A percentile compares a stretch with the other conserved stretches of the same genome.
These are phyloP conservation scores for Pardalotus punctatus DNA, from an alignment of 2,113 vertebrate species.

Conservation along the genomic window DNA sequence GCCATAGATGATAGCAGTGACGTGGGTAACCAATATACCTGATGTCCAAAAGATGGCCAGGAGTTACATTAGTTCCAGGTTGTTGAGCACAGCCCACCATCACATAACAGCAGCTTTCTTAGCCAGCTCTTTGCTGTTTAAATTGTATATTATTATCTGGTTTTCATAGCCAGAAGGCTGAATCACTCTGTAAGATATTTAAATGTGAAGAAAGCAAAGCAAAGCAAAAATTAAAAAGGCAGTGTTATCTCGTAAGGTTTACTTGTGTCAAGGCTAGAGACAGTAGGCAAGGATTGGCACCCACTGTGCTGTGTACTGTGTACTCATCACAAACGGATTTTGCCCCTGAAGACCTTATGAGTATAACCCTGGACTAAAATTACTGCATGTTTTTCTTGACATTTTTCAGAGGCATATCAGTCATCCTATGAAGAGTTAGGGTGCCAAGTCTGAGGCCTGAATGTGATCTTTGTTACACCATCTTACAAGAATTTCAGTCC, in stretches of 20 bases:
- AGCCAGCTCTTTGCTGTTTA: neutral
- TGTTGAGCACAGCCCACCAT: neutral
- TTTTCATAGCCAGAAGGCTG: neutral
- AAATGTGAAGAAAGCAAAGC: slow-evolving; percentile 22
- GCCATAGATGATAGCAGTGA: neutral
- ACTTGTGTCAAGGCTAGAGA: neutral
- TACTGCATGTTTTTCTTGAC: neutral
- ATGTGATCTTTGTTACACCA: slow-evolving; percentile 35
- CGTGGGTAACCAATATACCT: neutral
- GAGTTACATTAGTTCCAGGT: neutral
- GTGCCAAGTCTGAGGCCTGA: slow-evolving; percentile 5
- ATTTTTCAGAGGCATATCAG: neutral
- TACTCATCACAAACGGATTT: neutral
- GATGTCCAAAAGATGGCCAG: neutral
- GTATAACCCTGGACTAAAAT: slow-evolving; percentile 31
- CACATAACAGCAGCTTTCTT: neutral
- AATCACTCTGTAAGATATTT: neutral
- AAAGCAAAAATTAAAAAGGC: neutral
- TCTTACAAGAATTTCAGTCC: slow-evolving; percentile 16
- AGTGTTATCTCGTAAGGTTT: neutral
- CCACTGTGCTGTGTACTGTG: neutral
- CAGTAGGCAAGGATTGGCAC: neutral
- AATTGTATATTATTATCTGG: neutral
- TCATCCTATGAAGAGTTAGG: neutral
- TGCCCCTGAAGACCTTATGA: neutral